Evolutionary conservation across 1,140 invertebrate species (phyloP), one percentile per base, ranked within the genome.

Genomic region (Kradibia gibbosae): DNA sequence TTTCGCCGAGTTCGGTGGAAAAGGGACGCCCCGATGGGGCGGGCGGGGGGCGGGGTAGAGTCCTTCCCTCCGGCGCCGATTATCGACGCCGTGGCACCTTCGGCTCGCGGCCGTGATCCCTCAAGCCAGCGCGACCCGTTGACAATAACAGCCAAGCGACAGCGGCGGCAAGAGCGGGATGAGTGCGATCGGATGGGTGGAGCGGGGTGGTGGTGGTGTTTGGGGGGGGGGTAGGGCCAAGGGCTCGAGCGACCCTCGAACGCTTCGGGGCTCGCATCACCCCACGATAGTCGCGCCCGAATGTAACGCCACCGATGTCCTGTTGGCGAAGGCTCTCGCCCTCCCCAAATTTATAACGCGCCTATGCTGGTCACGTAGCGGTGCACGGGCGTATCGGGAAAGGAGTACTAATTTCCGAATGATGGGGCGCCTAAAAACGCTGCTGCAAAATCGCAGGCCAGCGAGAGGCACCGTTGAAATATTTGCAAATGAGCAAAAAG

Each of bases 1-100:
- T 36, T 55, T 60, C 67, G 42, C 70, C 45, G 45, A 36, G 67
- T 71, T 45, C 67, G 20, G 67, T 45, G 22, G 42, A 67, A 57
- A 45, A 1, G 70, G 42, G 62, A 53, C 50, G 50, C 50, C 13
- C 50, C 50, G 15, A 53, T n/a, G n/a, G 45, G 17, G 50, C 50
- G 50, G 50, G 45, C 13, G 13, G 20, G 50, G 50, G 50, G 50
- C 22, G 50, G 5, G 15, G 50, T 11, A 3, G 50, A 53, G 15
- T 17, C 10, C 10, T 5, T 11, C 5, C 10, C 3, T 20, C 13
- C 10, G 20, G 5, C 5, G 22, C 3, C 50, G 15, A 53, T 53
- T 53, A 20, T 53, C 50, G 22, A 53, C 10, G 50, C 22, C 15
- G 22, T 53, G 5, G 22, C 10, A 53, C 15, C 50, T 13, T 45